Percentiles rank a stretch among this genome's conserved stretches.
Conservation (phyloP, 2,888 invertebrate genomes). For the Carpatolechia fugitivella region DNA sequence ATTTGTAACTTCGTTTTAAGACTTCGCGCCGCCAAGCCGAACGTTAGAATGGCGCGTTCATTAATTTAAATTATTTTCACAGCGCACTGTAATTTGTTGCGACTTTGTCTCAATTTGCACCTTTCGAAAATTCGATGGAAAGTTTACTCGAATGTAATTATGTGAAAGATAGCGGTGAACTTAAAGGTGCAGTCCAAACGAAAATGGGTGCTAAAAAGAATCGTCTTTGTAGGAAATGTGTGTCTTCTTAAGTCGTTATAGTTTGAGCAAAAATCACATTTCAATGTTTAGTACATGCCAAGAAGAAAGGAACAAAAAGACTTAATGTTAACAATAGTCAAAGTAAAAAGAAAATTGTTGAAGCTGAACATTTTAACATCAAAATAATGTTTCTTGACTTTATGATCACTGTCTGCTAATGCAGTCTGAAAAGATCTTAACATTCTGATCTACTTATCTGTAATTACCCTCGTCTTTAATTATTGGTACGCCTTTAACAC, state of each 20-base stretch:
- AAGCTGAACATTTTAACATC: no score
- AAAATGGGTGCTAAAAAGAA: background rate
- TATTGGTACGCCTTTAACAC: constrained; percentile 37
- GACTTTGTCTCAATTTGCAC: constrained; percentile 45
- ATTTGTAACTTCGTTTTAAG: constrained; percentile 64
- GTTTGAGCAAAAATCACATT: no score
- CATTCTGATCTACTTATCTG: constrained; percentile 47
- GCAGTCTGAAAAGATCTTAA: background rate
- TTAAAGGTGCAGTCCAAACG: background rate
- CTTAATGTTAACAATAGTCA: no score
- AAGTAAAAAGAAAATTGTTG: no score
- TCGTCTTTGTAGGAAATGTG: no score
- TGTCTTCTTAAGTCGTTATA: no score
- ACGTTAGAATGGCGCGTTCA: constrained; percentile 47
- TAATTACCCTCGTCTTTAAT: constrained; percentile 44
- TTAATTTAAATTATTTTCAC: constrained; percentile 56
- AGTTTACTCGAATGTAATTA: constrained; percentile 2
- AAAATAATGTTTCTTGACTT: no score
- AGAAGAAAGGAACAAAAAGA: no score
- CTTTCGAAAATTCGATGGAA: constrained; percentile 36
- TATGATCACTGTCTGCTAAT: no score
- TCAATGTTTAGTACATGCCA: no score
- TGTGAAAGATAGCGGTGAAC: background rate
- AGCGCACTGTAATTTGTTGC: constrained; percentile 43
- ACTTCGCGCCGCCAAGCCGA: constrained; percentile 32